phyloP scores from a whole-genome alignment of 2,888 invertebrate species.

The Drosophila setosimentum region DNA sequence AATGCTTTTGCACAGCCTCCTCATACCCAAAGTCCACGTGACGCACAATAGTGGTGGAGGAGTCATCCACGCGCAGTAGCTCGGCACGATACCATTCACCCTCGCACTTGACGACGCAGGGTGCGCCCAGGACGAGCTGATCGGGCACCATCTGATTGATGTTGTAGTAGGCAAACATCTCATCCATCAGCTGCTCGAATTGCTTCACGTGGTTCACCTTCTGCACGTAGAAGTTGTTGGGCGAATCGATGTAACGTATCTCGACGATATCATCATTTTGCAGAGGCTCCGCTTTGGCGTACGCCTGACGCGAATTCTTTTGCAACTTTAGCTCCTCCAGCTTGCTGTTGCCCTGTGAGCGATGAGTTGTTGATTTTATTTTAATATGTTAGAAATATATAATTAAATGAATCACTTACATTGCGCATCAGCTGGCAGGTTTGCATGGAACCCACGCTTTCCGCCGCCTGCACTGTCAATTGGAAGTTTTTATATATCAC shows the following conservation, averaged over 20 bases:
- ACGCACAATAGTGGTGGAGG: conserved; percentile 88
- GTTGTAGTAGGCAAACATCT: conserved; percentile 88
- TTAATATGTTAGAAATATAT: not conserved
- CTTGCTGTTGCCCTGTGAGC: conserved; percentile 71
- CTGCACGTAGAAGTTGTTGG: conserved; percentile 91
- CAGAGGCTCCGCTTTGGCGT: conserved; percentile 77
- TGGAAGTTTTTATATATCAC: conserved; percentile 88
- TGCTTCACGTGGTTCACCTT: conserved; percentile 87
- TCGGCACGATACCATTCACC: conserved; percentile 96
- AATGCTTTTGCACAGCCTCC: conserved; percentile 89
- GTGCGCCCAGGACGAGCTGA: conserved; percentile 87
- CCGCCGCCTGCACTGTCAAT: conserved; percentile 89
- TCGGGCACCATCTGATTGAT: conserved; percentile 85
- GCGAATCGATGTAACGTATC: conserved; percentile 86
- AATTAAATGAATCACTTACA: conserved; percentile 35
- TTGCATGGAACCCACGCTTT: conserved; percentile 90
- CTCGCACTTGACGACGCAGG: conserved; percentile 93
- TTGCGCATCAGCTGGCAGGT: conserved; percentile 88
- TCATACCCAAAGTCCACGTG: conserved; percentile 99
- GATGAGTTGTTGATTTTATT: not conserved
- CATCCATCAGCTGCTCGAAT: conserved; percentile 89
- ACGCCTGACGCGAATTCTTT: conserved; percentile 79
- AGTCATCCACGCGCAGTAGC: conserved; percentile 88
- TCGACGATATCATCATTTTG: conserved; percentile 82
- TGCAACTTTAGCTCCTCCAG: conserved; percentile 79